Percentiles rank a stretch among this genome's conserved stretches.
Evolutionary conservation across 2,888 invertebrate species (phyloP).

Genomic region (Disparrhopalites patrizii): DNA sequence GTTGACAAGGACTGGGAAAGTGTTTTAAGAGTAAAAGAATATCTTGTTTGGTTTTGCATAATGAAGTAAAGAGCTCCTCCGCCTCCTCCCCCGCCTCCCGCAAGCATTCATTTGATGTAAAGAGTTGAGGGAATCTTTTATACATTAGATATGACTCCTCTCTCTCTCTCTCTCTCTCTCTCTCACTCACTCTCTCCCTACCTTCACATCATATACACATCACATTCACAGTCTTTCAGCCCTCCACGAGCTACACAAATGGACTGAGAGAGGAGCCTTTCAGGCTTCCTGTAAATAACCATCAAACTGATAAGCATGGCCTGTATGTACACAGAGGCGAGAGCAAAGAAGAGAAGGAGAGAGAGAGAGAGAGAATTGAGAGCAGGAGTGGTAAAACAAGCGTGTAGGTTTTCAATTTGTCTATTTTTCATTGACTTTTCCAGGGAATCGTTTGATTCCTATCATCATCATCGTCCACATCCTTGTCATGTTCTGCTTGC

Average conservation of each 20-base stretch:
- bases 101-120: constrained; percentile 11
- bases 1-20: constrained; percentile 22
- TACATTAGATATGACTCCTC: not conserved
- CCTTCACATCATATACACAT: too few species aligned
- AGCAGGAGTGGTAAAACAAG: not conserved
- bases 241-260: not conserved
- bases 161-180: not conserved
- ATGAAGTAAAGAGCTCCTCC: constrained; percentile 12
- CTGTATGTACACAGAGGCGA: too few species aligned
- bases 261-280: constrained; percentile 4
- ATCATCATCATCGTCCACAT: too few species aligned
- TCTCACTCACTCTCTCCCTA: too few species aligned
- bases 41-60: constrained; percentile 17
- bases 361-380: too few species aligned
- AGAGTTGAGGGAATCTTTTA: constrained; percentile 13
- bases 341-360: too few species aligned
- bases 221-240: too few species aligned
- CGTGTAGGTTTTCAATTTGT: constrained; percentile 23
- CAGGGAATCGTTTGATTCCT: too few species aligned
- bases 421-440: not conserved
- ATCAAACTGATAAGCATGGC: not conserved
- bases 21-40: constrained; percentile 21
- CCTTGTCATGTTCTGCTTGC: not conserved
- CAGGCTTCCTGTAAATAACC: constrained; percentile 21
- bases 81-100: not conserved